Evolutionary conservation across 2,113 vertebrate genomes (phyloP).

Genomic region (Mormyrus lacerda): DNA sequence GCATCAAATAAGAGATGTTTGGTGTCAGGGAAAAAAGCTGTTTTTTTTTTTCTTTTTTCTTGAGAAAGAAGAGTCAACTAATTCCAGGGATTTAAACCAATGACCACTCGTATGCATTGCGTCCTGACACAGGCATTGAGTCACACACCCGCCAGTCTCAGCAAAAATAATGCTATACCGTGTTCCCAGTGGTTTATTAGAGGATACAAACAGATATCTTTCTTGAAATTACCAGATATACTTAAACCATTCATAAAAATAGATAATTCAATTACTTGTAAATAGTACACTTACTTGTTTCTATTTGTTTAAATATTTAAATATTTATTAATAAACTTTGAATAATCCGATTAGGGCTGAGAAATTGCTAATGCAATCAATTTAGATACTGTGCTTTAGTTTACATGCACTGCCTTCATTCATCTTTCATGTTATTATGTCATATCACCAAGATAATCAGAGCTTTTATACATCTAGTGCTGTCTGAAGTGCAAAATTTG

Average conservation of each 20-base stretch:
- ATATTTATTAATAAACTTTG: background rate
- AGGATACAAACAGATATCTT: background rate
- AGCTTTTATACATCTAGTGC: background rate
- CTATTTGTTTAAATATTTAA: background rate
- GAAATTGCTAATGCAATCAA: background rate
- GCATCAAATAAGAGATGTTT: background rate
- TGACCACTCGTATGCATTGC: background rate
- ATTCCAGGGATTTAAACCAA: background rate
- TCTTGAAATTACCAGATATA: background rate
- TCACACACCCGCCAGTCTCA: background rate
- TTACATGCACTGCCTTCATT: background rate
- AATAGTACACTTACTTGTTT: background rate
- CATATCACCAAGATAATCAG: background rate
- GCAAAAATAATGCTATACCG: background rate
- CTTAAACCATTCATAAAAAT: background rate
- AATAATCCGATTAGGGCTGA: background rate
- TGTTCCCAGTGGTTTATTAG: background rate
- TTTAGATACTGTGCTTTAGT: background rate
- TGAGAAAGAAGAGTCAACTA: background rate
- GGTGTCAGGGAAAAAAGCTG: background rate
- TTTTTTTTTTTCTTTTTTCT: background rate
- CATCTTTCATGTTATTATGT: background rate
- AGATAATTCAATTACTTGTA: background rate
- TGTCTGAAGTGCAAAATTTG: background rate
- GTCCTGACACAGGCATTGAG: background rate